phyloP scores from a whole-genome alignment of 2,888 invertebrate species.

The Tuberolachnus salignus region DNA sequence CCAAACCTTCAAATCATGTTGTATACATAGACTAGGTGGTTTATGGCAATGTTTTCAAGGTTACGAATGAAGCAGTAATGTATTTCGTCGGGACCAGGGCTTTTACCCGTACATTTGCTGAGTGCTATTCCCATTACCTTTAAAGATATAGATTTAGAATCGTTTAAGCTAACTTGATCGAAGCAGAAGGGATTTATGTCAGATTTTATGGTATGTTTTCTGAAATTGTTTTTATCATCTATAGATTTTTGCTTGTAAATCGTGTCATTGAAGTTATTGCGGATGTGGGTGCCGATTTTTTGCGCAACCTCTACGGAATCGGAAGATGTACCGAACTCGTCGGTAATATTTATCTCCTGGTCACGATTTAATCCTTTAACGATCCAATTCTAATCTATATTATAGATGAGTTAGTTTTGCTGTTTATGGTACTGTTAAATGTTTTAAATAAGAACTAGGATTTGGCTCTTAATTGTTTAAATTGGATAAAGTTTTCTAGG shows the following conservation, averaged over 20 bases:
- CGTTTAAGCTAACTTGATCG: not conserved
- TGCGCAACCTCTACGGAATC: not conserved
- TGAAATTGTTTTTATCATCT: not conserved
- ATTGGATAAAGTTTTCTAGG: not conserved
- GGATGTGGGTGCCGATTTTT: constrained; percentile 1
- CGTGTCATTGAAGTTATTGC: not conserved
- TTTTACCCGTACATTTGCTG: not conserved
- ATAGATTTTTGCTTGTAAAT: not conserved
- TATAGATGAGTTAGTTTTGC: not conserved
- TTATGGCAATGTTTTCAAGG: not conserved
- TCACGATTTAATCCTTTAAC: not conserved
- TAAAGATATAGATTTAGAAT: not conserved
- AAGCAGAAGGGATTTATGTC: not conserved
- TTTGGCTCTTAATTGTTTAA: constrained; percentile 9
- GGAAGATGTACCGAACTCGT: not conserved
- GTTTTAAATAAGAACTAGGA: constrained; percentile 20
- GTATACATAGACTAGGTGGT: not conserved
- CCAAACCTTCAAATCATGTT: not conserved
- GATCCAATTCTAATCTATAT: not conserved
- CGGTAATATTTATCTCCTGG: not conserved
- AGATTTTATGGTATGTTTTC: not conserved
- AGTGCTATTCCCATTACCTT: not conserved
- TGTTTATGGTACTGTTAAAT: not conserved
- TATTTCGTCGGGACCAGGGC: constrained; percentile 3
- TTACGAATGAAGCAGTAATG: constrained; percentile 16